A percentile compares a stretch with the other conserved stretches of the same genome.
Conservation (phyloP, 2,888 invertebrate species). For the Podabrus alpinus region DNA sequence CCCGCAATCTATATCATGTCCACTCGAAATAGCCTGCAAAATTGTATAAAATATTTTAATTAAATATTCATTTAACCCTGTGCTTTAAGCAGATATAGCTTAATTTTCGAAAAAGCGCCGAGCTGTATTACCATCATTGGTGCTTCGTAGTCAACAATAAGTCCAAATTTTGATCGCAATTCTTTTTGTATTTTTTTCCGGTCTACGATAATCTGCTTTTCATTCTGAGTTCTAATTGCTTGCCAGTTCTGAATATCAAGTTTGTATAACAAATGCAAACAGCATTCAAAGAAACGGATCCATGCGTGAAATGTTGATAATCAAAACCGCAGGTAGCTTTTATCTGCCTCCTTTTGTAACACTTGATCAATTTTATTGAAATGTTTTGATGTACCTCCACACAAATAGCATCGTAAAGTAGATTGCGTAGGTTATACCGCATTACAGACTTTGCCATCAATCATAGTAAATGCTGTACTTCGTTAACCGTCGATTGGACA, state of each 20-base stretch:
- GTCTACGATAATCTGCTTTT: slow-evolving; percentile 16
- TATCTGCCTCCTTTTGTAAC: slow-evolving; percentile 5
- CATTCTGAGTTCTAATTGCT: slow-evolving; percentile 35
- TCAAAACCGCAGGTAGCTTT: slow-evolving; percentile 32
- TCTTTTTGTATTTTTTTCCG: slow-evolving; percentile 23
- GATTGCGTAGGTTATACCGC: slow-evolving; percentile 29
- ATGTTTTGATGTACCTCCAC: slow-evolving; percentile 28
- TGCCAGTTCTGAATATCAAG: slow-evolving; percentile 43
- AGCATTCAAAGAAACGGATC: slow-evolving; percentile 44
- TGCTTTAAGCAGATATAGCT: too few relatives aligned
- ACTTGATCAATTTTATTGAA: slow-evolving; percentile 30
- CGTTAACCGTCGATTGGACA: neutral
- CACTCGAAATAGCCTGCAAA: too few relatives aligned
- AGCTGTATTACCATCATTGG: slow-evolving; percentile 33
- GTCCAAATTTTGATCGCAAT: slow-evolving; percentile 31
- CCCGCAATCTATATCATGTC: too few relatives aligned
- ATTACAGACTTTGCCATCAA: slow-evolving; percentile 41
- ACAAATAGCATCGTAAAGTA: slow-evolving; percentile 32
- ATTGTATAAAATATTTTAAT: too few relatives aligned
- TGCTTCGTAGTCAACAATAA: slow-evolving; percentile 29
- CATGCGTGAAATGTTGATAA: slow-evolving; percentile 43
- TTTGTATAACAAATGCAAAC: slow-evolving; percentile 42
- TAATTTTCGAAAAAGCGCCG: too few relatives aligned
- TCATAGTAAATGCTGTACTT: slow-evolving; percentile 34
- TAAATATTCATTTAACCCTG: too few relatives aligned